Evolutionary conservation across 2,113 vertebrate genomes (phyloP), one percentile per base, ranked within the genome.

Genomic region (Cyprinodon tularosa): DNA sequence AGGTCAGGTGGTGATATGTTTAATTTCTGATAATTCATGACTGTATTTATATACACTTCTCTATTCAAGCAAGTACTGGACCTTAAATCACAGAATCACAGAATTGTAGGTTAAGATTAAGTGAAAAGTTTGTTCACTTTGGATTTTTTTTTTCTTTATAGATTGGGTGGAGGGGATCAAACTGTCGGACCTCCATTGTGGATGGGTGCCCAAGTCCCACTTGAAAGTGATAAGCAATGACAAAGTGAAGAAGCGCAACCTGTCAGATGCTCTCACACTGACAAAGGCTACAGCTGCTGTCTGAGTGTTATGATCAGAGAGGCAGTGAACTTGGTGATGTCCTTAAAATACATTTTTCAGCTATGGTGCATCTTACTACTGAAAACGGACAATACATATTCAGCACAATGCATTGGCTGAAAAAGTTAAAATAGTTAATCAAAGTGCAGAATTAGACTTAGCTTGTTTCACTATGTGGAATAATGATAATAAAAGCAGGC

Each of bases 161-260:
- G 98, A 97, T 64, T 99, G 98, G 98, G 94, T 98, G 4, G 96
- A 97, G 85, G 98, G 96, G 57, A 93, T 96, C 48, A 95, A 94
- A 63, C 94, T 99, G 42, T 96, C 96, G 0, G 97, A 99, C 74
- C 90, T 95, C 4, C 96, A 98, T 57, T 94, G 89, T 72, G 98
- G 98, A 65, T 99, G 98, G 98, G 95, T 96, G 38, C 97, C 96
- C 0, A 40, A 91, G 0, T 92, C 94, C 9, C 94, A 99, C 0
- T 94, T 99, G 87, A 96, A 98, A 68, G 88, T 85, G 60, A 98
- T 99, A 87, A 93, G 77, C 81, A 98, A 94, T 86, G 87, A 91
- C 29, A 94, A 94, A 0, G 94, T 94, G 0, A 92, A 95, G 10
- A 90, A 95, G 45, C 95, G 93, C 76, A 99, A 99, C 88, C 93